Evolutionary conservation across 2,888 invertebrate species (phyloP).

Genomic region (Stegophylla sp.): DNA sequence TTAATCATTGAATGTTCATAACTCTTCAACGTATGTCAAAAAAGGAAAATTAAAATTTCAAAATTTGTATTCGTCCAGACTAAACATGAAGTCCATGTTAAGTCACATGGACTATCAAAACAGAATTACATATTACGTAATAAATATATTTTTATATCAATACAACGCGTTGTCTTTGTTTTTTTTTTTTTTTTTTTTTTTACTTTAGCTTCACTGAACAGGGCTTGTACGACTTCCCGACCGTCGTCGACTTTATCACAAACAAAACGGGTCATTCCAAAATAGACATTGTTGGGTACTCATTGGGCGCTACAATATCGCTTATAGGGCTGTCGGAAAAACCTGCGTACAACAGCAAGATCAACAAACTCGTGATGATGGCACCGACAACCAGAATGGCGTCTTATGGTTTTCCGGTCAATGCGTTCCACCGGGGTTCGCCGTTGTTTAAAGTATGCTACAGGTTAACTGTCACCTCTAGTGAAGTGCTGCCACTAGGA

Average conservation of each 20-base stretch:
- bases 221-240: constrained; percentile 36
- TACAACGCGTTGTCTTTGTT: too few relatives aligned
- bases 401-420: constrained; percentile 42
- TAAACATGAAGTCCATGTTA: too few relatives aligned
- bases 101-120: too few relatives aligned
- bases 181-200: too few relatives aligned
- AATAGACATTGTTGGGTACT: constrained; percentile 55
- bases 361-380: constrained; percentile 59
- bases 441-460: background rate
- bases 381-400: constrained; percentile 59
- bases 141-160: too few relatives aligned
- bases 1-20: too few relatives aligned
- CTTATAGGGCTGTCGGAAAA: constrained; percentile 59
- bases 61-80: too few relatives aligned
- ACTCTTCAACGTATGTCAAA: too few relatives aligned
- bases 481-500: too few relatives aligned
- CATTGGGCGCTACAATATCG: constrained; percentile 59
- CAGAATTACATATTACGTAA: too few relatives aligned
- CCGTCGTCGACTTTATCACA: constrained; percentile 46
- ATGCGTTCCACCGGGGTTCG: background rate
- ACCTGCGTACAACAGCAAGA: constrained; percentile 59
- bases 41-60: too few relatives aligned
- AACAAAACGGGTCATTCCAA: constrained; percentile 23
- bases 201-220: constrained; percentile 34
- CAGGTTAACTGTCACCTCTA: too few relatives aligned